Conservation (phyloP, 2,113 vertebrate genomes). For the Psittacula cyanocephala region DNA sequence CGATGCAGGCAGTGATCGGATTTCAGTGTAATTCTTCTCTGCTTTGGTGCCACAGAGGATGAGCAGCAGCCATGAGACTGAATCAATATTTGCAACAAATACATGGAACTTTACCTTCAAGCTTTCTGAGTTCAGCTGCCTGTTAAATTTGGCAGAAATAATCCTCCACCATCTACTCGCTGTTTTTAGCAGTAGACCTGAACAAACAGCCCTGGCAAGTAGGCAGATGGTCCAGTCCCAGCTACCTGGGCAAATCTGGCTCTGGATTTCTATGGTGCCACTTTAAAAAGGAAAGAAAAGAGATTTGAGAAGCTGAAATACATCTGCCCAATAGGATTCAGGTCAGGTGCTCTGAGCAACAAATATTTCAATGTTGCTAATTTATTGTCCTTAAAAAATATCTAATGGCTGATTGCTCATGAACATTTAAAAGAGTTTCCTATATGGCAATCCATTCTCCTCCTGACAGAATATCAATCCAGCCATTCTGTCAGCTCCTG, state of each 20-base stretch:
- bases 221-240: not conserved
- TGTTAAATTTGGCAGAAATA: constrained; percentile 8
- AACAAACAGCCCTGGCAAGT: not conserved
- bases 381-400: not conserved
- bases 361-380: not conserved
- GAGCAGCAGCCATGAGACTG: not conserved
- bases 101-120: not conserved
- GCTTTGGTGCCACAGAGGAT: not conserved
- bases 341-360: not conserved
- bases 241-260: not conserved
- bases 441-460: not conserved
- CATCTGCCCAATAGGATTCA: not conserved
- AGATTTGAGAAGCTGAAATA: not conserved
- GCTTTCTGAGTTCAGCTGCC: not conserved
- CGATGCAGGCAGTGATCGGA: not conserved
- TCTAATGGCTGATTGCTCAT: not conserved
- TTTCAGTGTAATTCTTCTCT: not conserved
- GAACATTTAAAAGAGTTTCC: constrained; percentile 5
- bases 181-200: not conserved
- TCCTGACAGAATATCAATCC: not conserved
- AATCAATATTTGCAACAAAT: constrained; percentile 43
- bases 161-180: not conserved
- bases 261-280: not conserved
- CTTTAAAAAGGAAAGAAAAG: not conserved
- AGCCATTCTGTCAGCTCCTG: not conserved